Evolutionary conservation across 2,797 vertebrate species (phyloP), one percentile per base, ranked within the genome.

Genomic region (Ptychadena robeensis): DNA sequence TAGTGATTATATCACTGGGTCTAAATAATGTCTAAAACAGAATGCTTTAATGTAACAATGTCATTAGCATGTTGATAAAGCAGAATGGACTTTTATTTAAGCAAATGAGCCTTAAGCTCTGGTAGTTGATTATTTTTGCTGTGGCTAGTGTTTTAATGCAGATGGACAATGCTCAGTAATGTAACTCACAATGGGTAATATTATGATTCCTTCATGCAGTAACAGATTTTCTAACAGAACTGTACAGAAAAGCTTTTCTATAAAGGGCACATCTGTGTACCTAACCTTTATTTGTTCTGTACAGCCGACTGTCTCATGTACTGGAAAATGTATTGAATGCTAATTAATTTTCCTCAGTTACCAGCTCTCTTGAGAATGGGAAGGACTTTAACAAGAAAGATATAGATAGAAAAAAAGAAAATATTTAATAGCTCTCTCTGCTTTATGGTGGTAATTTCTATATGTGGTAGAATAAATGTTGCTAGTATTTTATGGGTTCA

Each of bases 291-390:
- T 81, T 81, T 80, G n/a, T 40, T 75, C 78, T 71, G 71, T 76
- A 71, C 66, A 80, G 35, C 64, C 44, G 31, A 31, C 77, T 80
- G 57, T 76, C 78, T 76, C 34, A 35, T 85, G 38, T 81, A 71
- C 30, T 81, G 66, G 65, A 80, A 71, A 80, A 65, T 79, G 66
- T 81, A 80, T 76, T 81, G 70, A 78, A 85, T 80, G 65, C 65
- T 76, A 85, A 85, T 85, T 85, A 85, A 71, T 85, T 85, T 69
- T 80, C 76, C 66, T 76, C 66, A 81, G 72, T 80, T 80, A 75
- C 72, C 71, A 80, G 31, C 25, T 85, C 78, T 79, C 78, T 80
- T 63, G 78, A 76, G 83, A 28, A 81, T 48, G 27, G 57, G 81
- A 71, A 75, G 57, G 35, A 37, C 15, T 65, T 61, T 80, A 80